A percentile compares a stretch with the other conserved stretches of the same genome.
Evolutionary conservation across 2,797 vertebrate species (phyloP).

Genomic region (Phylloscopus collybita): DNA sequence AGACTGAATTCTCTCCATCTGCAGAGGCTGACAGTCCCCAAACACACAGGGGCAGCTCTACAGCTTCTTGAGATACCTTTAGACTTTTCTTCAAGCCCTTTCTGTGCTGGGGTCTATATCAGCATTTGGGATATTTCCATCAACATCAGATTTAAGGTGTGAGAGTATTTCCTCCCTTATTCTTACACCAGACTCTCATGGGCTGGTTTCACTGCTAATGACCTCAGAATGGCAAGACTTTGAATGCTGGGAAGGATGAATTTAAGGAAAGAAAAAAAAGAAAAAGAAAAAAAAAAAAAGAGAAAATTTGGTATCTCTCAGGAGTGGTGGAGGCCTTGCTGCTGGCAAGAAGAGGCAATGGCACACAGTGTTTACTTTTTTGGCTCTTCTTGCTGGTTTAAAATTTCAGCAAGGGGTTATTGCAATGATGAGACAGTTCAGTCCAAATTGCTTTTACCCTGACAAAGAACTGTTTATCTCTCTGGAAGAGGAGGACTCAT

Average conservation of each 20-base stretch:
- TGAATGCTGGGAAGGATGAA: neutral
- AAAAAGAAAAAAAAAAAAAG: neutral
- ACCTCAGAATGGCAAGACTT: neutral
- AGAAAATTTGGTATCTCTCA: neutral
- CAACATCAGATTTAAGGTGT: neutral
- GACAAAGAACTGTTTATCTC: slow-evolving; percentile 2
- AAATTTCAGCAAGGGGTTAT: neutral
- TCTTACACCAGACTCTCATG: neutral
- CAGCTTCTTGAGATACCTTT: neutral
- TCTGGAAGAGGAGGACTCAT: neutral
- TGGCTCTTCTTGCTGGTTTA: neutral
- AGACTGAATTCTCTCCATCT: neutral
- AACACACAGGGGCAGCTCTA: neutral
- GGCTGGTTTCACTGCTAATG: neutral
- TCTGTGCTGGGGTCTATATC: accelerated
- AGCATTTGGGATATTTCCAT: neutral
- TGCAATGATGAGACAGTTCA: neutral
- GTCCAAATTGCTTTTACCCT: neutral
- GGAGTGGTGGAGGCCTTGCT: neutral
- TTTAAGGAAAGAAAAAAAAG: neutral
- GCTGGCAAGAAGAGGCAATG: neutral
- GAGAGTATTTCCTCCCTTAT: neutral
- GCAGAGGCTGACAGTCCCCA: neutral
- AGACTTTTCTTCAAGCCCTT: neutral
- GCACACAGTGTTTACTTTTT: neutral